Evolutionary conservation across 2,113 vertebrate species (phyloP), one percentile per base, ranked within the genome.

Genomic region (Osmerus mordax): DNA sequence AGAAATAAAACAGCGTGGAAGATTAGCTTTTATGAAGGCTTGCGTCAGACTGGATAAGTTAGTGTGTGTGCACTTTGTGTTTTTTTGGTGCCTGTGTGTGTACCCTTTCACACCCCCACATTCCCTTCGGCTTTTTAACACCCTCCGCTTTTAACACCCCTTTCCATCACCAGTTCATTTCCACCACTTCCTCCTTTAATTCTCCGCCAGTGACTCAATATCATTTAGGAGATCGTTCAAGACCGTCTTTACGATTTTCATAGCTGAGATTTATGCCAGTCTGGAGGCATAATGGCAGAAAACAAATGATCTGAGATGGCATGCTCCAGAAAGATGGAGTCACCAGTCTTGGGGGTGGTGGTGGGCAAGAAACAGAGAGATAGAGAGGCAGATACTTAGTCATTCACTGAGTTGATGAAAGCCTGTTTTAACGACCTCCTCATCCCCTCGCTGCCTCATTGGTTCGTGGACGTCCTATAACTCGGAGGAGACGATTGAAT

Each of bases 401-500:
- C 77, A 73, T 78, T 78, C 76, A 65, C 41, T 60, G 61, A 54
- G 65, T 82, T 78, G 68, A 77, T 13, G 71, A 74, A 62, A 65
- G 73, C 61, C 69, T 79, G 23, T 66, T 61, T 62, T 79, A 84
- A 86, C 63, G 11, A 28, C 69, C 65, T 69, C 72, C 76, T 72
- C 73, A 59, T 76, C 54, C 67, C 69, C 32, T 56, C 5, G 1
- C 53, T 81, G 67, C 73, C 65, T 74, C 56, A 54, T 65, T 69
- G 81, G 66, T 77, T 69, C 75, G 69, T 77, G 67, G 73, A 76
- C 78, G 76, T 78, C 84, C 74, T 82, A 83, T 84, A 83, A 81
- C 67, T 67, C 58, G 23, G 62, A 73, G 69, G 75, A 78, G 73
- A 81, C 73, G 69, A 67, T 19, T 52, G 18, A 78, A 81, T 82